Evolutionary conservation across 92 coral and sea anemone species (phyloP).

Genomic region (Epizoanthus rinbou): DNA sequence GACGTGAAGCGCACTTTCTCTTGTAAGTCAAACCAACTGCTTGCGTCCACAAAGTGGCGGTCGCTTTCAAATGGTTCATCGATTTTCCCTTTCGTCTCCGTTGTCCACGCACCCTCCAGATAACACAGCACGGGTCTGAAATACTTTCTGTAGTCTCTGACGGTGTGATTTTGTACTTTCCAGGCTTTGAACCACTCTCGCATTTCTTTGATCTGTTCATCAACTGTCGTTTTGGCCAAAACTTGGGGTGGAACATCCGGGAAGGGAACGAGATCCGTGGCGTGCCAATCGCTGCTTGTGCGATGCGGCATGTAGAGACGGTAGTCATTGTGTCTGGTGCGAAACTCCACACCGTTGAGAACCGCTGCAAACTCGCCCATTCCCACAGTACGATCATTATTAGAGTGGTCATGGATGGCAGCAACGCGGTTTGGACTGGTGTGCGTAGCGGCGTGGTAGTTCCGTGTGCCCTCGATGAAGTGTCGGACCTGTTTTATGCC

Average conservation of each 20-base stretch:
- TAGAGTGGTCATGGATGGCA: constrained; percentile 85
- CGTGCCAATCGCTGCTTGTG: constrained; percentile 62
- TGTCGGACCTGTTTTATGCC: constrained; percentile 73
- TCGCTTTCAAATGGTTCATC: constrained; percentile 96
- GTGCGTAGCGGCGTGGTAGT: constrained; percentile 65
- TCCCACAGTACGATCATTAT: constrained; percentile 81
- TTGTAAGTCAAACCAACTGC: constrained; percentile 87
- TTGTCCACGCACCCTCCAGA: constrained; percentile 92
- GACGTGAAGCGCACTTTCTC: constrained; percentile 96
- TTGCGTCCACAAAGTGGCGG: constrained; percentile 91
- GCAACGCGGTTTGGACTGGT: constrained; percentile 42
- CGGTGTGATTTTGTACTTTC: constrained; percentile 70
- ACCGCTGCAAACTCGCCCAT: constrained; percentile 83
- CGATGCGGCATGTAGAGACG: constrained; percentile 75
- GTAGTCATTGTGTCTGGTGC: constrained; percentile 91
- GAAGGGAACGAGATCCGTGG: constrained; percentile 65
- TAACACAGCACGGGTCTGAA: constrained; percentile 87
- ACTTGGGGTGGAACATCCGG: constrained; percentile 90
- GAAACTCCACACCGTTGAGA: constrained; percentile 86
- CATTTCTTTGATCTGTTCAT: constrained; percentile 82
- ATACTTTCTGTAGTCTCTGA: constrained; percentile 85
- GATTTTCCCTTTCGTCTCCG: constrained; percentile 63
- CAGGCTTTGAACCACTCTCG: constrained; percentile 97
- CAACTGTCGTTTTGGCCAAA: constrained; percentile 44
- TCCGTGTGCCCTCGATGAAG: constrained; percentile 48